Percentiles rank a stretch among this genome's conserved stretches.
These are phyloP conservation scores for Aphelinus atriplicis DNA, from an alignment of 1,140 invertebrate species.

Conservation along the genomic window DNA sequence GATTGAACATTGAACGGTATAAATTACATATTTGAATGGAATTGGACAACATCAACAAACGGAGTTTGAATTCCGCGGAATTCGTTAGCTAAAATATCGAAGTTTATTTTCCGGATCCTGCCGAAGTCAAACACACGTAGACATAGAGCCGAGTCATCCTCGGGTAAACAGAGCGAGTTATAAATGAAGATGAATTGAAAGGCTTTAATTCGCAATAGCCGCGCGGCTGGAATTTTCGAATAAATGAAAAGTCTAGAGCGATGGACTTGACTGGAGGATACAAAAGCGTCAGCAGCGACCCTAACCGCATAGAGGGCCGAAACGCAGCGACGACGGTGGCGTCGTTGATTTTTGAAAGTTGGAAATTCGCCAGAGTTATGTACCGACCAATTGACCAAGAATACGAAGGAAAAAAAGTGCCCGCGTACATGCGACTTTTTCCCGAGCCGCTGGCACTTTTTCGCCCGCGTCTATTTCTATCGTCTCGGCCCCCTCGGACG, in stretches of 20 bases:
- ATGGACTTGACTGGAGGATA: conserved; percentile 23
- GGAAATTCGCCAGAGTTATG: conserved; percentile 42
- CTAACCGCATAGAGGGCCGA: conserved; percentile 26
- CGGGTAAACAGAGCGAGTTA: not conserved
- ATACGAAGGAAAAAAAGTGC: conserved; percentile 21
- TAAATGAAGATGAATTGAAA: no score
- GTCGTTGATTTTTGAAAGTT: conserved; percentile 41
- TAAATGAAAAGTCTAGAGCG: not conserved
- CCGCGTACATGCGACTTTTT: not conserved
- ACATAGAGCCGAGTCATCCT: not conserved
- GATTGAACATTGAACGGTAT: no score
- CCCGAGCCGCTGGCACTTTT: not conserved
- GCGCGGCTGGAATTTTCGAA: no score
- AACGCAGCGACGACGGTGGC: conserved; percentile 2
- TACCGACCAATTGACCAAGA: conserved; percentile 43
- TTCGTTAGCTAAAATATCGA: no score
- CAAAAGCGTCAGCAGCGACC: conserved; percentile 27
- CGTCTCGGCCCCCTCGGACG: not conserved
- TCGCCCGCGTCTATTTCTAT: not conserved
- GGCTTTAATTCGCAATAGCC: no score
- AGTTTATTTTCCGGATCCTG: no score
- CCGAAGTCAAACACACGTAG: no score
- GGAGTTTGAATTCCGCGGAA: no score
- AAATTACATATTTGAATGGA: no score
- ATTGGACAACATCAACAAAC: no score